These are phyloP conservation scores for Baronia brevicornis DNA, from an alignment of 2,888 invertebrate species.

Conservation along the genomic window DNA sequence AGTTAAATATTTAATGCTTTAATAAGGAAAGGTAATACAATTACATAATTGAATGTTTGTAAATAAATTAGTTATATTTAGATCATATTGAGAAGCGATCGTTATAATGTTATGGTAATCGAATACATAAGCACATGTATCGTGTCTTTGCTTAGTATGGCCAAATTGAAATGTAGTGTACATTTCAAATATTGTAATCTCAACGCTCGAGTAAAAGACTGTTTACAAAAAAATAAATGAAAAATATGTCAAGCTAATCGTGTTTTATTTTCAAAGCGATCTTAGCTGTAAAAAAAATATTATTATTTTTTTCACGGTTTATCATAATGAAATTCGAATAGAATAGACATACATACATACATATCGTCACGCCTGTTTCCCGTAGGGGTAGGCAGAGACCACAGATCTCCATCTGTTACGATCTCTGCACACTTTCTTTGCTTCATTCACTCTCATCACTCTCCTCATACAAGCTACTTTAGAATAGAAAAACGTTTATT, in stretches of 20 bases:
- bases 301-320: no score
- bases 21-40: conserved; percentile 50
- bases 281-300: neutral
- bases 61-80: conserved; percentile 52
- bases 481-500: no score
- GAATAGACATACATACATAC: no score
- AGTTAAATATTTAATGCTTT: conserved; percentile 30
- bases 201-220: conserved; percentile 71
- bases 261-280: conserved; percentile 15
- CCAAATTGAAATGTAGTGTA: conserved; percentile 66
- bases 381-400: no score
- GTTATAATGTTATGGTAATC: conserved; percentile 33
- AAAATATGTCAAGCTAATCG: conserved; percentile 28
- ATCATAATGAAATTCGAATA: no score
- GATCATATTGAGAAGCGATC: conserved; percentile 41
- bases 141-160: conserved; percentile 60
- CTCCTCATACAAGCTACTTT: no score
- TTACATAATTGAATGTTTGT: conserved; percentile 58
- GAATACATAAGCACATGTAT: conserved; percentile 42
- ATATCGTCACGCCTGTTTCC: no score
- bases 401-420: no score
- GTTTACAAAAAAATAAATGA: conserved; percentile 67
- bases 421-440: no score
- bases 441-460: no score
- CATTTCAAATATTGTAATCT: conserved; percentile 46